phyloP scores from a whole-genome alignment of 2,888 invertebrate genomes.

The Torymus auratus region DNA sequence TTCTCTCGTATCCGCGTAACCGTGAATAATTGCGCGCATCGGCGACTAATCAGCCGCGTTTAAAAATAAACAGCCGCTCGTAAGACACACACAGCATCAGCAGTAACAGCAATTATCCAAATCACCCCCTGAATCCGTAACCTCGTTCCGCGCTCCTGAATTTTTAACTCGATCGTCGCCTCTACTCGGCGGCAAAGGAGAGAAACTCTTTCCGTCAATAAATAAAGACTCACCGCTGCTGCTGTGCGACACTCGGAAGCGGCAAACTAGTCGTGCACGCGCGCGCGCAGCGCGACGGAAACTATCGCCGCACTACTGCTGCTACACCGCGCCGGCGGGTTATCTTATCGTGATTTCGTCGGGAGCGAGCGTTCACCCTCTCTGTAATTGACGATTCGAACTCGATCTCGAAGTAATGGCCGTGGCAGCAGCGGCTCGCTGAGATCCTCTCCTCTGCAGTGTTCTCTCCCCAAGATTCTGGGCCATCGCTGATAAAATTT shows the following conservation, averaged over 20 bases:
- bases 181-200: neutral
- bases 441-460: constrained; percentile 36
- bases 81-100: too few relatives aligned
- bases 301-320: constrained; percentile 28
- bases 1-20: too few relatives aligned
- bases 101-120: constrained; percentile 22
- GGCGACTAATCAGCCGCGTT: too few relatives aligned
- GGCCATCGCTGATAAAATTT: constrained; percentile 60
- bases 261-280: constrained; percentile 36
- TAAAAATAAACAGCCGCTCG: too few relatives aligned
- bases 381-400: constrained; percentile 57
- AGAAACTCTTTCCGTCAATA: constrained; percentile 19
- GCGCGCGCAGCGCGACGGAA: constrained; percentile 18
- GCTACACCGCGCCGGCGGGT: constrained; percentile 15
- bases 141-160: neutral
- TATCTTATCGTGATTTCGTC: constrained; percentile 58
- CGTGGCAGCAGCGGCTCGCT: constrained; percentile 31
- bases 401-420: constrained; percentile 56
- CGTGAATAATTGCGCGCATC: too few relatives aligned
- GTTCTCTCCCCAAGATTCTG: constrained; percentile 52
- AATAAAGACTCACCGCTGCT: constrained; percentile 20
- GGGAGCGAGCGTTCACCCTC: constrained; percentile 36
- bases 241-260: constrained; percentile 26
- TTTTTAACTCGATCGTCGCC: constrained; percentile 12
- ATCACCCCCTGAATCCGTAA: constrained; percentile 6